These are phyloP conservation scores for Ia io DNA, from an alignment of 2,113 vertebrate genomes.

Conservation along the genomic window DNA sequence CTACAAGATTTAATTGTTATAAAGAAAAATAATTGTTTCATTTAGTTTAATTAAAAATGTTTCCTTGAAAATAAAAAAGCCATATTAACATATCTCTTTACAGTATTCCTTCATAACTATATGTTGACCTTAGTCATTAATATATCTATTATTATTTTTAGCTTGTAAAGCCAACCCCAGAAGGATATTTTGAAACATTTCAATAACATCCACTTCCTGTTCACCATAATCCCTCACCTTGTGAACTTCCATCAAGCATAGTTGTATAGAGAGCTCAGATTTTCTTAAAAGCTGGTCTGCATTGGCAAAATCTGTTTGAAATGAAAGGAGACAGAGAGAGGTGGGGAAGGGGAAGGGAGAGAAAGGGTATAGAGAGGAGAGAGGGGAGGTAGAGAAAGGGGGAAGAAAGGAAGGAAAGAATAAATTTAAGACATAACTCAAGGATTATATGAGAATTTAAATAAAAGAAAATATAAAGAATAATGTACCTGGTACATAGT, in stretches of 20 bases:
- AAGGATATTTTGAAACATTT: background rate
- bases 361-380: background rate
- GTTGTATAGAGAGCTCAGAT: background rate
- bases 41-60: background rate
- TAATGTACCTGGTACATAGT: background rate
- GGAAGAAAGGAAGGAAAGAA: background rate
- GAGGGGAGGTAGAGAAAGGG: background rate
- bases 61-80: constrained; percentile 6
- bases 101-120: background rate
- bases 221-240: background rate
- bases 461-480: background rate
- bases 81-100: background rate
- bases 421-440: background rate
- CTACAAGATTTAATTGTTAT: background rate
- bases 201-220: background rate
- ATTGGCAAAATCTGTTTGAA: background rate
- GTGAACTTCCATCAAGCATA: background rate
- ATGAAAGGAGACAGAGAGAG: background rate
- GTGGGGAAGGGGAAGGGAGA: too few species aligned
- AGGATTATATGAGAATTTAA: background rate
- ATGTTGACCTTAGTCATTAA: background rate
- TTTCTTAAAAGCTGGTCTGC: background rate
- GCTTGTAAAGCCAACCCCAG: background rate
- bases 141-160: background rate
- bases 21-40: background rate